These are phyloP conservation scores for Andrena camellia DNA, from an alignment of 2,888 invertebrate genomes.

Conservation along the genomic window DNA sequence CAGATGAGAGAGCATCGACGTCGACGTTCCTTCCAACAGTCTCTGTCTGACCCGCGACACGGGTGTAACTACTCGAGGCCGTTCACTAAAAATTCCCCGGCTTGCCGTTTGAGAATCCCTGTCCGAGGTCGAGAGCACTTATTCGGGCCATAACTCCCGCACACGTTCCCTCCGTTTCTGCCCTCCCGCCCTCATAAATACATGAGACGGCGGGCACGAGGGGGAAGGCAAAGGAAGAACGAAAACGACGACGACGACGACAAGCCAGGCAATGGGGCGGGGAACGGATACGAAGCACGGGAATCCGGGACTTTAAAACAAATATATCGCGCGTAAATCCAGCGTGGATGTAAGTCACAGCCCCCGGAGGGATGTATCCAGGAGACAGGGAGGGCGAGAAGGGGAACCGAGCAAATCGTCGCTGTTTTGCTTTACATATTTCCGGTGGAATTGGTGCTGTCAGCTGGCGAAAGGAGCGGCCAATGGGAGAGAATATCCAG, in stretches of 20 bases:
- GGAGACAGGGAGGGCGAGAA: conserved; percentile 41
- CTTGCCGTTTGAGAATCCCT: conserved; percentile 73
- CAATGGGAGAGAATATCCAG: neutral
- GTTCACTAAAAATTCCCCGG: conserved; percentile 8
- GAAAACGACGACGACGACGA: conserved; percentile 67
- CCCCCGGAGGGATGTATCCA: conserved; percentile 55
- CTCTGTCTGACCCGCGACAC: neutral
- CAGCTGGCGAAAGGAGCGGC: conserved; percentile 49
- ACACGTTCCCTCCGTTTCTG: conserved; percentile 78
- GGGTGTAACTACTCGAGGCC: neutral
- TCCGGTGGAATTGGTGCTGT: conserved; percentile 72
- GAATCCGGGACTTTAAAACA: conserved; percentile 83
- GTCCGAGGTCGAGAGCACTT: conserved; percentile 80
- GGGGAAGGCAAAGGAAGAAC: conserved; percentile 40
- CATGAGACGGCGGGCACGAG: conserved; percentile 68
- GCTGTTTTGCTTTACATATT: conserved; percentile 82
- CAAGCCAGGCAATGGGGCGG: conserved; percentile 58
- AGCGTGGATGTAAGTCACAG: conserved; percentile 76
- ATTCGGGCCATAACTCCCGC: conserved; percentile 83
- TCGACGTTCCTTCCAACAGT: neutral
- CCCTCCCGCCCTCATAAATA: conserved; percentile 81
- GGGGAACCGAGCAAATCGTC: conserved; percentile 79
- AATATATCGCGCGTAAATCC: conserved; percentile 85
- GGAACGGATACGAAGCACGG: conserved; percentile 60
- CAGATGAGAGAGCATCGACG: neutral